Evolutionary conservation across 2,797 vertebrate species (phyloP).

Genomic region (Sebastes alutus): DNA sequence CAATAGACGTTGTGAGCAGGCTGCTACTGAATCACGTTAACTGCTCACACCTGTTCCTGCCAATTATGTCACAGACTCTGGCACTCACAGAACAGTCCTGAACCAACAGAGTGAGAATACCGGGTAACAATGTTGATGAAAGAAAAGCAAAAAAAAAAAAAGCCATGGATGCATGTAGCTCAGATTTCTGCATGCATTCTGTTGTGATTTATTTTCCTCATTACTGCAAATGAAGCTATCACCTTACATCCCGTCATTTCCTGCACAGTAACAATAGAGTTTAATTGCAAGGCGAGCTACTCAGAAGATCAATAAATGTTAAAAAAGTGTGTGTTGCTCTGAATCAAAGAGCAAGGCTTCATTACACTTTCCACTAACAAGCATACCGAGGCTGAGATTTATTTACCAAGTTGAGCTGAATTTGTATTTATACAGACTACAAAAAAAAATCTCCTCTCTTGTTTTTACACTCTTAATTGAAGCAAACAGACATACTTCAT

Average conservation of each 20-base stretch:
- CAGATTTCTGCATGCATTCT: not conserved
- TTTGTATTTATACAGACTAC: not conserved
- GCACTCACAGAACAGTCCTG: slow-evolving; percentile 1
- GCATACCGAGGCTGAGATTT: not conserved
- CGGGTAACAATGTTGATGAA: not conserved
- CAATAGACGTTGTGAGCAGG: slow-evolving; percentile 11
- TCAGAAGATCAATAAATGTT: not conserved
- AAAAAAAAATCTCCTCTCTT: not conserved
- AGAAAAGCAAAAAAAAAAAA: not conserved
- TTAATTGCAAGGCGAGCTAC: not conserved
- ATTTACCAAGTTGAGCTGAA: not conserved
- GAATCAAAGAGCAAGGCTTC: slow-evolving; percentile 11
- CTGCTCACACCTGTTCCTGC: slow-evolving; percentile 40
- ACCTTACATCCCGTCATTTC: not conserved
- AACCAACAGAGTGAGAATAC: not conserved
- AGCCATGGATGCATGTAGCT: not conserved
- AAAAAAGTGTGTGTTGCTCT: not conserved
- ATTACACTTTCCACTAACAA: not conserved
- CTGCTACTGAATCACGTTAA: slow-evolving; percentile 26
- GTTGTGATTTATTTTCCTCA: not conserved
- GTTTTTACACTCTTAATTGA: not conserved
- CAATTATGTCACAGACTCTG: slow-evolving; percentile 31
- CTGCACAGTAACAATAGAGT: not conserved
- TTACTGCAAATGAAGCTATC: not conserved
- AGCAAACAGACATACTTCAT: not conserved